Evolutionary conservation across 2,113 vertebrate species (phyloP).

Genomic region (Mus musculus): GRCm39 chr14:29540501-29541000

Average conservation of each 20-base stretch:
- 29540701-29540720: not conserved
- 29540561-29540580: constrained; percentile 51
- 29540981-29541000: constrained; percentile 10
- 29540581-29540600: not conserved
- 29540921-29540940: constrained; percentile 24
- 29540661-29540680: not conserved
- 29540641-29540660: not conserved
- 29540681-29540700: not conserved
- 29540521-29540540: constrained; percentile 71
- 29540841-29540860: not conserved
- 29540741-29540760: not conserved
- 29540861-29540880: not conserved
- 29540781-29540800: not conserved
- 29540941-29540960: not conserved
- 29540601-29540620: constrained; percentile 47
- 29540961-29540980: constrained; percentile 26
- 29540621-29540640: not conserved
- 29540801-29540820: not conserved
- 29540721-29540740: not conserved
- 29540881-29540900: not conserved
- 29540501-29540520: constrained; percentile 72
- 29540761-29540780: not conserved
- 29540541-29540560: constrained; percentile 59
- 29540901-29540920: not conserved
- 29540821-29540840: not conserved